Conservation (phyloP, 2,113 vertebrate genomes). For the Sprattus sprattus region DNA sequence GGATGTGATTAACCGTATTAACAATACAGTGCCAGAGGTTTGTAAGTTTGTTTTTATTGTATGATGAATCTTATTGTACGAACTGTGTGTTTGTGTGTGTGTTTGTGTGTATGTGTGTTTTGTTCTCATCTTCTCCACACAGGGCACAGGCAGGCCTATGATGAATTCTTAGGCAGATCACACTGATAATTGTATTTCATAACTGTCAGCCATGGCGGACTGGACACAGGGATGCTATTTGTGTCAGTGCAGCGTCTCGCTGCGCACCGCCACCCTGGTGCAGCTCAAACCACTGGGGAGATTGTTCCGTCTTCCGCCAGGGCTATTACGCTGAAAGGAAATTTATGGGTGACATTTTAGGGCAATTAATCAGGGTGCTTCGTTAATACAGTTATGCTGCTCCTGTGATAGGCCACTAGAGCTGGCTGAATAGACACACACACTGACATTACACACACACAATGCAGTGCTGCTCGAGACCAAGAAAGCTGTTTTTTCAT, state of each 20-base stretch:
- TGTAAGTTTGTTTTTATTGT: neutral
- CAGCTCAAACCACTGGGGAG: conserved; percentile 81
- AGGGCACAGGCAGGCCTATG: conserved; percentile 72
- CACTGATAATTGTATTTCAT: conserved; percentile 98
- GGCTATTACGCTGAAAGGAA: conserved; percentile 90
- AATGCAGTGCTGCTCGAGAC: neutral
- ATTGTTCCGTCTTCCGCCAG: conserved; percentile 81
- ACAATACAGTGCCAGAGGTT: neutral
- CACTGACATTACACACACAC: conserved; percentile 45
- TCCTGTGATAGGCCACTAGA: neutral
- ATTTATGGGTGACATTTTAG: conserved; percentile 88
- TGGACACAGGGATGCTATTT: conserved; percentile 86
- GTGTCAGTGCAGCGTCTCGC: conserved; percentile 70
- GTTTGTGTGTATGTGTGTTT: conserved; percentile 16
- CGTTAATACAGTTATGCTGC: conserved; percentile 84
- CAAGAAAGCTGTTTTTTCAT: neutral
- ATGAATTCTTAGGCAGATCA: conserved; percentile 97
- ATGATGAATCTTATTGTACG: too few relatives aligned
- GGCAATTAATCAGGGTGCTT: conserved; percentile 93
- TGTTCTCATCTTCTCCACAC: neutral
- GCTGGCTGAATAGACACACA: conserved; percentile 25
- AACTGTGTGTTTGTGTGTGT: neutral
- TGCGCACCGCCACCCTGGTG: conserved; percentile 56
- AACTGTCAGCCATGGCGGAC: conserved; percentile 85
- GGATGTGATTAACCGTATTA: neutral